Evolutionary conservation across 2,113 vertebrate genomes (phyloP).

Genomic region (Dendrocopos noguchii): DNA sequence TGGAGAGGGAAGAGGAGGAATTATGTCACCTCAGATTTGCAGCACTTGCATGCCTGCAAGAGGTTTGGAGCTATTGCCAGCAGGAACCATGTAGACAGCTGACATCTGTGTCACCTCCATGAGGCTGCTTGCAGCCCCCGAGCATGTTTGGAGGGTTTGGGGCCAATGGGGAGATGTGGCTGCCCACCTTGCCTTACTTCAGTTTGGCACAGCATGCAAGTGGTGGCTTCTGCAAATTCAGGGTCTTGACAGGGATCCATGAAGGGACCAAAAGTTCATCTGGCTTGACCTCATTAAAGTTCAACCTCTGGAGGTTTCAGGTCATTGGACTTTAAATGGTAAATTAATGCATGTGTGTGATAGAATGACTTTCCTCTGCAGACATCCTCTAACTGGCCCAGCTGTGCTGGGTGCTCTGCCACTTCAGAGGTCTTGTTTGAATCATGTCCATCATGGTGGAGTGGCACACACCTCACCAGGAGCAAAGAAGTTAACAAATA

Average conservation of each 20-base stretch:
- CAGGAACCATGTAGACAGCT: not conserved
- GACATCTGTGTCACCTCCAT: not conserved
- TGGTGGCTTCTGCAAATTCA: not conserved
- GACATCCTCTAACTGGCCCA: not conserved
- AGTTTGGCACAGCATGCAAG: rapidly evolving
- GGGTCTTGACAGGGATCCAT: rapidly evolving
- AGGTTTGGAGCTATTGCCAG: not conserved
- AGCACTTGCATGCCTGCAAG: rapidly evolving
- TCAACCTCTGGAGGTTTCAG: not conserved
- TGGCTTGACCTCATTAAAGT: not conserved
- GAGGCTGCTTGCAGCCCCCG: not conserved
- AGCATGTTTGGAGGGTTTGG: not conserved
- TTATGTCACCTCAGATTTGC: rapidly evolving
- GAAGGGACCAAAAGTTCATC: not conserved
- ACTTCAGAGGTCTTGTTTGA: not conserved
- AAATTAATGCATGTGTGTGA: not conserved
- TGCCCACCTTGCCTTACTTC: not conserved
- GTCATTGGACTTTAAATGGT: not conserved
- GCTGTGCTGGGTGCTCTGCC: not conserved
- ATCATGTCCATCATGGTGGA: not conserved
- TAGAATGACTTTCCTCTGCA: not conserved
- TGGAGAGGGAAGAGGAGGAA: not conserved
- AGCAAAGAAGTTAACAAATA: conserved; percentile 56
- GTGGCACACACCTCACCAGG: not conserved
- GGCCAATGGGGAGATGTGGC: rapidly evolving